Conservation (phyloP, 2,113 vertebrate species). For the Scophthalmus maximus region DNA sequence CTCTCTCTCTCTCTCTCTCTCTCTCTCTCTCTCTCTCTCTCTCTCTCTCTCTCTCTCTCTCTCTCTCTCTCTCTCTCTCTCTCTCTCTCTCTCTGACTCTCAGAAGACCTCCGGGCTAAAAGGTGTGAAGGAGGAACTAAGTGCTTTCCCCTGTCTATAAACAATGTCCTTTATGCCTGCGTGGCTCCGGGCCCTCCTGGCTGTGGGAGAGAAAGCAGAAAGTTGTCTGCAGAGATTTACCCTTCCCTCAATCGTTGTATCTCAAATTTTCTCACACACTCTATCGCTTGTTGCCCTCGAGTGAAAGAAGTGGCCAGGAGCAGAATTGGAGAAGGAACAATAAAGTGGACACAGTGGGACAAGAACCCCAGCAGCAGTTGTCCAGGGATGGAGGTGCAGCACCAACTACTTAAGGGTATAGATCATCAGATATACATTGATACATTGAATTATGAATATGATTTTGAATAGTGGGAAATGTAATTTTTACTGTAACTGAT, state of each 20-base stretch:
- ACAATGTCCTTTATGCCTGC: constrained; percentile 73
- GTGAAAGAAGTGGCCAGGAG: constrained; percentile 29
- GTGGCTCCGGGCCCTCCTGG: constrained; percentile 34
- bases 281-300: constrained; percentile 26
- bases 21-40: constrained; percentile 29
- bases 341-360: too few relatives aligned
- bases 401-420: neutral
- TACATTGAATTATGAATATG: neutral
- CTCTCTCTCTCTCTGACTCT: constrained; percentile 49
- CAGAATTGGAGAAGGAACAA: constrained; percentile 14
- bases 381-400: constrained; percentile 15
- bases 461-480: neutral
- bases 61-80: constrained; percentile 25
- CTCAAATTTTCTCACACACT: constrained; percentile 17
- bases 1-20: constrained; percentile 20
- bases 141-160: constrained; percentile 79
- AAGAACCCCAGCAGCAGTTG: constrained; percentile 7
- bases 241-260: constrained; percentile 40
- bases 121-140: constrained; percentile 79
- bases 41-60: constrained; percentile 3
- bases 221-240: constrained; percentile 63
- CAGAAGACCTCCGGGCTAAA: constrained; percentile 69
- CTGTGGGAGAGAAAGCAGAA: constrained; percentile 33
- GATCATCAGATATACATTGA: constrained; percentile 8
- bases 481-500: too few relatives aligned